Base-by-base conservation (phyloP, 2,113 vertebrate species). In the Strix aluco region DNA sequence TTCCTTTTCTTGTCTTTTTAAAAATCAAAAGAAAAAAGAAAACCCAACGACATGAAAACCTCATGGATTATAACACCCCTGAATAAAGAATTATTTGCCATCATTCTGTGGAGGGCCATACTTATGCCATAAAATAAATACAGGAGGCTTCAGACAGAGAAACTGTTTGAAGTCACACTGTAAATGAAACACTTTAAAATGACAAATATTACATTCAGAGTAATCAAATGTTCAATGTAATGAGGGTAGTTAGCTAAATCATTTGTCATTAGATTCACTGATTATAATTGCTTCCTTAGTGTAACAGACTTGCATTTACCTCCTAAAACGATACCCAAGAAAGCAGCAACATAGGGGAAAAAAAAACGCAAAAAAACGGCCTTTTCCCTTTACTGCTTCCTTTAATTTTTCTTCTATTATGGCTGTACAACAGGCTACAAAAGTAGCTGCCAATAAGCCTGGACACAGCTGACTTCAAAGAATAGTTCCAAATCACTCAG, bases 251-350 rank as follows among this genome's bases (percentile, higher is more conserved):
- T 97, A 94, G 70, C 78, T 69, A 95, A 94, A 95, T 94, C 81
- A 96, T 95, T 97, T 95, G 84, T 94, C 92, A 90, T 95, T 95
- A 96, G 75, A 91, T 62, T 90, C 96, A 78, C 89, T 96, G 95
- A 97, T 97, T 97, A 59, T 95, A 97, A 97, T 97, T 97, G 91
- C 94, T 95, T 96, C 92, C 87, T 94, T 85, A 96, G 78, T 10
- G 2, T 73, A 95, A 67, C 72, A 94, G 66, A 72, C 44, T 85
- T 85, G 42, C 61, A 85, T 90, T 95, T 70, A 83, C 84, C 84
- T 94, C 51, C 78, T 85, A 85, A 95, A 89, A 95, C 2, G 5
- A 81, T 80, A 88, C 14, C 62, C 52, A 82, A 94, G 89, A 61
- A 87, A 81, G 42, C 11, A 89, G 30, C 54, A 91, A 62, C 73